phyloP scores from a whole-genome alignment of 2,797 vertebrate genomes.

The Fundulus diaphanus region DNA sequence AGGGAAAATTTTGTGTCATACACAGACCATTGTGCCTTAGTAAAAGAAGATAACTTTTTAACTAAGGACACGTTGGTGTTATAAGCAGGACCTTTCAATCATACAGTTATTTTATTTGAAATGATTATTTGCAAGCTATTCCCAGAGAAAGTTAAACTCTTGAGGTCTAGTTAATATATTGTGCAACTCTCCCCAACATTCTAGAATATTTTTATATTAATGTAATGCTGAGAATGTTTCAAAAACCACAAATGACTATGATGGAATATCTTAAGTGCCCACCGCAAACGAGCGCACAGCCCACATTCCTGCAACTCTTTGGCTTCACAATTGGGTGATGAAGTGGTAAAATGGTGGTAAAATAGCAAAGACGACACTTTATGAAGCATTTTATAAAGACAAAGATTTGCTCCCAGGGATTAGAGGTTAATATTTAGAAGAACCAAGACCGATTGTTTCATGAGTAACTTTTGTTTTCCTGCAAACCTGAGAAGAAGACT shows the following conservation, averaged over 20 bases:
- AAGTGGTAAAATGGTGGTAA: constrained; percentile 32
- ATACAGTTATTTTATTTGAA: background rate
- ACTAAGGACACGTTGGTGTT: background rate
- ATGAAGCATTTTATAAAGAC: constrained; percentile 29
- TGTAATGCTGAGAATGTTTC: constrained; percentile 62
- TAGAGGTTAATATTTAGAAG: constrained; percentile 3
- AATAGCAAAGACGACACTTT: constrained; percentile 27
- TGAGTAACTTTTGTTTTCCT: constrained; percentile 13
- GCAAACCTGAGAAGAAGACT: constrained; percentile 93
- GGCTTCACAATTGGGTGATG: constrained; percentile 33
- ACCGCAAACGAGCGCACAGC: constrained; percentile 42
- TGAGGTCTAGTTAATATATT: constrained; percentile 27
- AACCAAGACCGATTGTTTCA: background rate
- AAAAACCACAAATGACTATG: constrained; percentile 69
- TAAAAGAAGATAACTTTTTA: background rate
- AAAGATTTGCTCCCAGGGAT: constrained; percentile 7
- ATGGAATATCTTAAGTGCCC: constrained; percentile 42
- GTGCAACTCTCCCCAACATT: constrained; percentile 44
- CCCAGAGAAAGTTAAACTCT: constrained; percentile 22
- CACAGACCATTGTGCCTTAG: background rate
- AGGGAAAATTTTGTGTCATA: background rate
- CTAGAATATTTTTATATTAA: constrained; percentile 48
- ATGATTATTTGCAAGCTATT: constrained; percentile 10
- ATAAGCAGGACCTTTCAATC: constrained; percentile 1
- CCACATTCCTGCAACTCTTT: constrained; percentile 60